phyloP scores from a whole-genome alignment of 2,113 vertebrate species.

The Rhizomys pruinosus region DNA sequence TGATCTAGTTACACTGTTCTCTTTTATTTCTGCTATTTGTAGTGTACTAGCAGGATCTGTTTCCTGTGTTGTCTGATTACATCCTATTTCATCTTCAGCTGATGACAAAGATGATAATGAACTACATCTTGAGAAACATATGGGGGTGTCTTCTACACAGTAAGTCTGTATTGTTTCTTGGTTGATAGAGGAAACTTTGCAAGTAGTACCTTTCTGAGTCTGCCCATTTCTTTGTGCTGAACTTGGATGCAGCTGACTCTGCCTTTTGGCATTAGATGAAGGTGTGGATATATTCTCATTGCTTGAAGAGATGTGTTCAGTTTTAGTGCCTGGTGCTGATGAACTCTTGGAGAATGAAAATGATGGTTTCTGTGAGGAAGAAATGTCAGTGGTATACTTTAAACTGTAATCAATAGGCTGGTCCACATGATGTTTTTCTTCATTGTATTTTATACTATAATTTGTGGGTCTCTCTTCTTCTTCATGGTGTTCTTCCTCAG shows the following conservation, averaged over 20 bases:
- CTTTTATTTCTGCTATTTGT: slow-evolving; percentile 92
- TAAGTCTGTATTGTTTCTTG: slow-evolving; percentile 99
- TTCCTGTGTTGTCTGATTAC: slow-evolving; percentile 85
- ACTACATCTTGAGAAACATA: slow-evolving; percentile 99
- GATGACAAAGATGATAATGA: slow-evolving; percentile 97
- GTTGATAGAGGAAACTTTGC: slow-evolving; percentile 91
- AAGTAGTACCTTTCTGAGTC: slow-evolving; percentile 85
- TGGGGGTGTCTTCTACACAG: slow-evolving; percentile 99
- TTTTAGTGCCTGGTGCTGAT: slow-evolving; percentile 87
- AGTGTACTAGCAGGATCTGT: slow-evolving; percentile 88
- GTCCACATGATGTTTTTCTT: slow-evolving; percentile 91
- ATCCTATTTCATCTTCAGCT: slow-evolving; percentile 93
- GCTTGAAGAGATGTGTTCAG: slow-evolving; percentile 88
- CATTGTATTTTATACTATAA: slow-evolving; percentile 94
- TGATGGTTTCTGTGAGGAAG: slow-evolving; percentile 88
- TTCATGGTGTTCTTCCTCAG: slow-evolving; percentile 90
- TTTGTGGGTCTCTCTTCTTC: slow-evolving; percentile 93
- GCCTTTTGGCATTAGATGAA: slow-evolving; percentile 86
- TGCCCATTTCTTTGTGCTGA: slow-evolving; percentile 88
- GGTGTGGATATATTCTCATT: slow-evolving; percentile 85
- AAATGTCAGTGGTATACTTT: slow-evolving; percentile 90
- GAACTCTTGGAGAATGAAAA: slow-evolving; percentile 90
- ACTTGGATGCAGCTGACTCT: slow-evolving; percentile 89
- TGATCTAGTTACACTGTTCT: slow-evolving; percentile 80
- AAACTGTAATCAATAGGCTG: slow-evolving; percentile 95